phyloP scores from a whole-genome alignment of 2,113 vertebrate genomes.

The Ploceus nigricollis region DNA sequence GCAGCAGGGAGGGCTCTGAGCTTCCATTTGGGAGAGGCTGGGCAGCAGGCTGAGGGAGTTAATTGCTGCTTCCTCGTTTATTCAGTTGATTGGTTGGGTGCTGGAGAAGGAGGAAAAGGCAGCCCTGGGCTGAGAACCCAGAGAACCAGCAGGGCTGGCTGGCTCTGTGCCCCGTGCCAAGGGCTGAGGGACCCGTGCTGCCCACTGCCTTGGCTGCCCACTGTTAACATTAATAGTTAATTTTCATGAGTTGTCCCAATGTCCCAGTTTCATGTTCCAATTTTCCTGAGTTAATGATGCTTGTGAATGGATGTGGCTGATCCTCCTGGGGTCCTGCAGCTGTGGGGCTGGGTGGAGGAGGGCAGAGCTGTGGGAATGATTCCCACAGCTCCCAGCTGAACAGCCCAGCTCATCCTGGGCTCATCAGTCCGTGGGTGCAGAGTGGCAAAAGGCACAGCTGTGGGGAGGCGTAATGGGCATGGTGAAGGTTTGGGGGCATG shows the following conservation, averaged over 20 bases:
- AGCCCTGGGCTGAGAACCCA: background rate
- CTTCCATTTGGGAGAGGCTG: background rate
- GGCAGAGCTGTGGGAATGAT: too few species aligned
- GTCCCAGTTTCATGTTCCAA: rapidly evolving
- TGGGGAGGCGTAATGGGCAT: rapidly evolving
- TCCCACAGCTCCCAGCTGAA: background rate
- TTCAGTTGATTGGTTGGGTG: background rate
- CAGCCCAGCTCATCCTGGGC: background rate
- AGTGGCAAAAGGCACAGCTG: rapidly evolving
- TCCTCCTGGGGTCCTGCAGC: background rate
- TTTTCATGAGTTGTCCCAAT: background rate
- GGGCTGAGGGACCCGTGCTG: rapidly evolving
- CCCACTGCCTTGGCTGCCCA: rapidly evolving
- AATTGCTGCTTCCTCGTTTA: background rate
- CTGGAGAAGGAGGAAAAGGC: background rate
- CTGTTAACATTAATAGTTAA: rapidly evolving
- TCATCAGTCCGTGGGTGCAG: rapidly evolving
- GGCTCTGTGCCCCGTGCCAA: background rate
- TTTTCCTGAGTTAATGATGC: background rate
- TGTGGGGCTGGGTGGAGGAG: background rate
- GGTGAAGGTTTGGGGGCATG: background rate
- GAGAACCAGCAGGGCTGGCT: background rate
- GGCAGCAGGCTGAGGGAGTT: background rate
- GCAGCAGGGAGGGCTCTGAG: background rate
- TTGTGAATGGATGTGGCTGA: rapidly evolving